Percentiles rank a stretch among this genome's conserved stretches.
Evolutionary conservation across 2,797 vertebrate genomes (phyloP).

Genomic region (Melanotaenia maccullochi): DNA sequence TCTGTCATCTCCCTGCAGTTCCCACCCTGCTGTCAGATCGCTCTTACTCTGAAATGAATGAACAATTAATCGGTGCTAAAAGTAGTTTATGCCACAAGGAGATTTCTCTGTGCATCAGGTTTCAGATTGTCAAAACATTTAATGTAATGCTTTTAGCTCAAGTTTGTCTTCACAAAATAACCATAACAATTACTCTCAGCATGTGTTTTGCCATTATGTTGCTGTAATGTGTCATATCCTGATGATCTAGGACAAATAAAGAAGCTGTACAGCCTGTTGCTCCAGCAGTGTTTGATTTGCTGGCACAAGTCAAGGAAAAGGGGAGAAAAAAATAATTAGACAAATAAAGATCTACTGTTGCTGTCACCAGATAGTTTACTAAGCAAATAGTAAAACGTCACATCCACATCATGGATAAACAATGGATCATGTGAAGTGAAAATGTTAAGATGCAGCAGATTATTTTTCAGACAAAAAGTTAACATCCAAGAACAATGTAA

Average conservation of each 20-base stretch:
- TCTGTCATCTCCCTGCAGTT: conserved; percentile 52
- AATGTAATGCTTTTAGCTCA: conserved; percentile 30
- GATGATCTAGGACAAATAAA: conserved; percentile 5
- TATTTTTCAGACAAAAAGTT: background rate
- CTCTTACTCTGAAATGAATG: conserved; percentile 33
- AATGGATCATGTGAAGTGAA: conserved; percentile 50
- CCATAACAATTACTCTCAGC: background rate
- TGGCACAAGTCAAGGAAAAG: conserved; percentile 19
- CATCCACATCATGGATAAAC: conserved; percentile 26
- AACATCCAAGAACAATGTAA: background rate
- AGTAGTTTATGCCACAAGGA: conserved; percentile 49
- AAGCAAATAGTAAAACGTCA: conserved; percentile 49
- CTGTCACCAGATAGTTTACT: conserved; percentile 57
- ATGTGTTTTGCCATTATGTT: background rate
- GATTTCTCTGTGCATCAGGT: conserved; percentile 53
- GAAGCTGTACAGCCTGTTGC: conserved; percentile 30
- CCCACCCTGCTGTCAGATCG: conserved; percentile 29
- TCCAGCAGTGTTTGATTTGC: conserved; percentile 16
- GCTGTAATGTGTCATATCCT: conserved; percentile 28
- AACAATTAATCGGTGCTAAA: conserved; percentile 56
- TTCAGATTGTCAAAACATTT: conserved; percentile 65
- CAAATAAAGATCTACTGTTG: conserved; percentile 29
- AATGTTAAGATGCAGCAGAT: conserved; percentile 16
- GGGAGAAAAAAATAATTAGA: background rate
- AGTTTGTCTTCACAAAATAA: background rate